phyloP scores from a whole-genome alignment of 2,888 invertebrate species.

The Salticus scenicus region DNA sequence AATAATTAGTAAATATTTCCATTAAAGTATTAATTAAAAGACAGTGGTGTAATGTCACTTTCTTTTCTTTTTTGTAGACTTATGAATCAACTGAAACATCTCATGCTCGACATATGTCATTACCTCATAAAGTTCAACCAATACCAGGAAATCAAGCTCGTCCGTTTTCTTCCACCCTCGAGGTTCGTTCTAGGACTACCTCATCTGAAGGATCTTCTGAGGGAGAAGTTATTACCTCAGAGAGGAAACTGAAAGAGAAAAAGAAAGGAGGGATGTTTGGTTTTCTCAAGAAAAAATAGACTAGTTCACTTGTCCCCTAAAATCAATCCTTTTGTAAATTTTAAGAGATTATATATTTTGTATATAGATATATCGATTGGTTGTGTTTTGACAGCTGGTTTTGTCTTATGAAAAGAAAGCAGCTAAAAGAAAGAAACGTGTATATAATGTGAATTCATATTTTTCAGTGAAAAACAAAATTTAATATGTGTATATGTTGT shows the following conservation, averaged over 20 bases:
- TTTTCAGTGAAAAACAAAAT: not conserved
- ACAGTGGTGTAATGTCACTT: too few species aligned
- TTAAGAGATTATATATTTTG: conserved; percentile 59
- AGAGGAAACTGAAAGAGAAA: conserved; percentile 73
- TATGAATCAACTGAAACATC: conserved; percentile 46
- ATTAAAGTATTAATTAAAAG: too few species aligned
- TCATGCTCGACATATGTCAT: conserved; percentile 66
- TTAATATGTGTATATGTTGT: not conserved
- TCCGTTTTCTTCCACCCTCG: conserved; percentile 42
- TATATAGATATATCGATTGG: conserved; percentile 38
- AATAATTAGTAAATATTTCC: too few species aligned
- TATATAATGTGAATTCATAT: conserved; percentile 31
- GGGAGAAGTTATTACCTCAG: conserved; percentile 60
- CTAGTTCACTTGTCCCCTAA: not conserved
- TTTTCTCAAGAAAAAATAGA: conserved; percentile 75
- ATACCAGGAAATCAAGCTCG: conserved; percentile 37
- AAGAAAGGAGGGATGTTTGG: conserved; percentile 74
- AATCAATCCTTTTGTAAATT: conserved; percentile 31
- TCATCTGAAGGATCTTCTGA: conserved; percentile 70
- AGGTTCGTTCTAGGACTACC: conserved; percentile 51
- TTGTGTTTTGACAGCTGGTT: conserved; percentile 50
- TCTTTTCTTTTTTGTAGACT: not conserved
- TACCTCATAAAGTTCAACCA: conserved; percentile 68
- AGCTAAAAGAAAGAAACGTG: conserved; percentile 7
- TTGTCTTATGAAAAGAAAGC: conserved; percentile 42